Conservation (phyloP, 2,797 vertebrate genomes). For the Pogonophryne albipinna region DNA sequence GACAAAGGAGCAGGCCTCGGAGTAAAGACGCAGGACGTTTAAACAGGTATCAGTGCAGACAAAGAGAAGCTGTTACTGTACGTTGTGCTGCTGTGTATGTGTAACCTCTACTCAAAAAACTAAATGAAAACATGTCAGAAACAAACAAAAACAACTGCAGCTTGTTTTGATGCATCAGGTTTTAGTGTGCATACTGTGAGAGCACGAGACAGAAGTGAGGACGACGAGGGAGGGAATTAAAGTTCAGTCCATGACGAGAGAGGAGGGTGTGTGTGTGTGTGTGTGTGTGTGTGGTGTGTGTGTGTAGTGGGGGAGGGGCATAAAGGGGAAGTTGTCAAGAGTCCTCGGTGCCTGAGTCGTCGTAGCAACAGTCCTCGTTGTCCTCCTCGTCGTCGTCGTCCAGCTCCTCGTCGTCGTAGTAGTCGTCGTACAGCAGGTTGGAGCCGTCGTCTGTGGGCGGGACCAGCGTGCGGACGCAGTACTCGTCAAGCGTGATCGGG, state of each 20-base stretch:
- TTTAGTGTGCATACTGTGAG: slow-evolving; percentile 62
- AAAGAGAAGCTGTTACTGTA: slow-evolving; percentile 17
- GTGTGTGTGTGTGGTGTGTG: neutral
- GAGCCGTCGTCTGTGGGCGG: slow-evolving; percentile 92
- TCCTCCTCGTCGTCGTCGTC: slow-evolving; percentile 89
- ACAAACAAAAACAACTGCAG: slow-evolving; percentile 54
- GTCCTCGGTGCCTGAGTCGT: slow-evolving; percentile 94
- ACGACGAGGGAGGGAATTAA: slow-evolving; percentile 31
- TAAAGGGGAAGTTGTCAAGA: slow-evolving; percentile 85
- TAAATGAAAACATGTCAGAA: slow-evolving; percentile 29
- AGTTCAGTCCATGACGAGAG: slow-evolving; percentile 62
- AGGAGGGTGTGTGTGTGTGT: neutral
- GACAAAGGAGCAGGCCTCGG: slow-evolving; percentile 13
- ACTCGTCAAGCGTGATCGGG: slow-evolving; percentile 95
- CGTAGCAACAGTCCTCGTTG: slow-evolving; percentile 90
- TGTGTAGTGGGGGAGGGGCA: neutral
- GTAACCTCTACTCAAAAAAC: slow-evolving; percentile 48
- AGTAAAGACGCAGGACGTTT: slow-evolving; percentile 4
- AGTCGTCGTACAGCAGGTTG: slow-evolving; percentile 95
- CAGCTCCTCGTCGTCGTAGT: slow-evolving; percentile 93
- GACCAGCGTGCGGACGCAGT: slow-evolving; percentile 94
- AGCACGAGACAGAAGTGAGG: slow-evolving; percentile 54
- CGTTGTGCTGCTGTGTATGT: slow-evolving; percentile 44
- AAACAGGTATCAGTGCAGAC: slow-evolving; percentile 31
- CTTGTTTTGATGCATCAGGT: slow-evolving; percentile 57